phyloP scores from a whole-genome alignment of 2,888 invertebrate genomes.

The Mylabris sibirica region DNA sequence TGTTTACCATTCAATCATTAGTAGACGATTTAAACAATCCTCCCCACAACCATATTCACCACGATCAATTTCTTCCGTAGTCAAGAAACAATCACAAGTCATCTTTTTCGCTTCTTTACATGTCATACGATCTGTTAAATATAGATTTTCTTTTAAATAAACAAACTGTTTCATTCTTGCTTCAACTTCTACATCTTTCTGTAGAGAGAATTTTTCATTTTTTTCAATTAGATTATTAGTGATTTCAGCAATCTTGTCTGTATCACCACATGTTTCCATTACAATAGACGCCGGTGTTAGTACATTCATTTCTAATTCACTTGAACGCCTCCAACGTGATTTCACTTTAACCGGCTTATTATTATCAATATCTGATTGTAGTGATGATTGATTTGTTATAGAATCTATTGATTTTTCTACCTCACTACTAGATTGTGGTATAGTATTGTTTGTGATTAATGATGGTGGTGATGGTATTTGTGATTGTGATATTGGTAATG shows the following conservation, averaged over 20 bases:
- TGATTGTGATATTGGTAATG: neutral
- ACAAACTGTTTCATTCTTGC: slow-evolving; percentile 77
- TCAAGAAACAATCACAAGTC: slow-evolving; percentile 94
- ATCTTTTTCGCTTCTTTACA: slow-evolving; percentile 92
- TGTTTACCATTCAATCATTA: slow-evolving; percentile 96
- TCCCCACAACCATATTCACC: slow-evolving; percentile 92
- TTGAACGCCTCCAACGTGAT: slow-evolving; percentile 78
- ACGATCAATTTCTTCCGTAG: slow-evolving; percentile 81
- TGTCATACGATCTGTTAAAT: slow-evolving; percentile 81
- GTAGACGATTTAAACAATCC: slow-evolving; percentile 93
- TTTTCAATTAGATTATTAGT: slow-evolving; percentile 33
- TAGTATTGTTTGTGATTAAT: neutral
- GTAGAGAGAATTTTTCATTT: slow-evolving; percentile 48
- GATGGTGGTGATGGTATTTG: neutral
- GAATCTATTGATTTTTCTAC: slow-evolving; percentile 37
- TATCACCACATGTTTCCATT: slow-evolving; percentile 34
- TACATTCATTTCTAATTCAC: slow-evolving; percentile 34
- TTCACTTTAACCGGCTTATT: slow-evolving; percentile 79
- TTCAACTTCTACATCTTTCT: slow-evolving; percentile 65
- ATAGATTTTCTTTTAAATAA: slow-evolving; percentile 84
- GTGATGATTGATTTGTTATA: slow-evolving; percentile 38
- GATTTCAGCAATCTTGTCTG: slow-evolving; percentile 28
- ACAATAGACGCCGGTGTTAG: slow-evolving; percentile 28
- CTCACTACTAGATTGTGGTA: neutral
- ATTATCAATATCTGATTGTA: slow-evolving; percentile 61